phyloP scores from a whole-genome alignment of 2,797 vertebrate species.

The Hippopotamyrus pictus region DNA sequence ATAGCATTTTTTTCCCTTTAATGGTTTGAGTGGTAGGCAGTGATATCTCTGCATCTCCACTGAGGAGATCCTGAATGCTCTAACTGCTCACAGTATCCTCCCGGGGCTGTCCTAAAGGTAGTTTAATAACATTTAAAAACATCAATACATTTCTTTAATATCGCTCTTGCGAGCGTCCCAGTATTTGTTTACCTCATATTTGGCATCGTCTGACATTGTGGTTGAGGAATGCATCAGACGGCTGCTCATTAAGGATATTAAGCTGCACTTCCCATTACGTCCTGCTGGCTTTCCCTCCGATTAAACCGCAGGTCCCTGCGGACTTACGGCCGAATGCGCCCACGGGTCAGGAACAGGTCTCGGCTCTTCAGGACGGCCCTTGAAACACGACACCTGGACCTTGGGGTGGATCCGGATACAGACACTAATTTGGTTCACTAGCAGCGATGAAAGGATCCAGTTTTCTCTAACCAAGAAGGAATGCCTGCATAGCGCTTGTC shows the following conservation, averaged over 20 bases:
- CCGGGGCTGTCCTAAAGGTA: neutral
- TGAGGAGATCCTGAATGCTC: neutral
- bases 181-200: conserved; percentile 3
- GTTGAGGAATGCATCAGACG: neutral
- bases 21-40: neutral
- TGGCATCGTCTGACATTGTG: neutral
- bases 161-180: neutral
- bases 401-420: neutral
- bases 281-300: neutral
- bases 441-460: neutral
- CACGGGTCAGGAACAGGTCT: neutral
- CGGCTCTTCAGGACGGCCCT: neutral
- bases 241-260: neutral
- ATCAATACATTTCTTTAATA: conserved; percentile 5
- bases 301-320: neutral
- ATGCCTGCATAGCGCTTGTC: neutral
- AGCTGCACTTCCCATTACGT: neutral
- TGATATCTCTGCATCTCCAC: neutral
- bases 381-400: neutral
- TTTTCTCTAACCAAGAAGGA: neutral
- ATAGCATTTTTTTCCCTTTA: neutral
- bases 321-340: neutral
- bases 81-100: neutral
- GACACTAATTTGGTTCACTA: neutral
- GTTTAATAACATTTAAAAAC: neutral